Percentiles rank a stretch among this genome's conserved stretches.
These are phyloP conservation scores for Siniperca chuatsi DNA, from an alignment of 2,113 vertebrate species.

Conservation along the genomic window DNA sequence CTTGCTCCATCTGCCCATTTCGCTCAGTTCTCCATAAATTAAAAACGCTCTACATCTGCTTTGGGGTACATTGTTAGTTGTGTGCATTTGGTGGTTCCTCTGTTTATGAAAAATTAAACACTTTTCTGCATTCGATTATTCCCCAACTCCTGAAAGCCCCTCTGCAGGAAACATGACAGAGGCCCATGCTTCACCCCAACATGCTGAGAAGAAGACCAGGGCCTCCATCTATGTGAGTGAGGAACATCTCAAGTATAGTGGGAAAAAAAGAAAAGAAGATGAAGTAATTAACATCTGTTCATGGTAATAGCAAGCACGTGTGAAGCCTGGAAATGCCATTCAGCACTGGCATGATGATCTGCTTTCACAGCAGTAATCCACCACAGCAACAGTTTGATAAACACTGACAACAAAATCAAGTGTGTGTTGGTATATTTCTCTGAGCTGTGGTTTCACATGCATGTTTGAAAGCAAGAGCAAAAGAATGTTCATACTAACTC, in stretches of 20 bases:
- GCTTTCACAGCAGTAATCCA: constrained; percentile 68
- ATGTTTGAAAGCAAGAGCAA: constrained; percentile 14
- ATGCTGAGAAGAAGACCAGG: constrained; percentile 49
- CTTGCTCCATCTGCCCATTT: constrained; percentile 83
- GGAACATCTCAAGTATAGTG: constrained; percentile 53
- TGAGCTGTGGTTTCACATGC: background rate
- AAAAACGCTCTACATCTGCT: constrained; percentile 83
- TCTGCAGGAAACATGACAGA: constrained; percentile 61
- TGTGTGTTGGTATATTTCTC: constrained; percentile 38
- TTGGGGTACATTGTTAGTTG: constrained; percentile 82
- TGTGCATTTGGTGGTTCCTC: constrained; percentile 79
- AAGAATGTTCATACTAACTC: constrained; percentile 10
- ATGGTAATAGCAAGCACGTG: constrained; percentile 70
- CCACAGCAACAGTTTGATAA: constrained; percentile 57
- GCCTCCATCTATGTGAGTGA: constrained; percentile 52
- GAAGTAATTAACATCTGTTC: constrained; percentile 77
- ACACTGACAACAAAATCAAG: constrained; percentile 62
- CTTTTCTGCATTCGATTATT: constrained; percentile 79
- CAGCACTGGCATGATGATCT: constrained; percentile 57
- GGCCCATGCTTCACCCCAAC: constrained; percentile 56
- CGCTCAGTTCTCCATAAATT: constrained; percentile 83
- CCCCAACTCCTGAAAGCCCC: constrained; percentile 58
- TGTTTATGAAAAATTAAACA: constrained; percentile 85
- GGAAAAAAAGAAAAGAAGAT: constrained; percentile 1
- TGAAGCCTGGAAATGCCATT: constrained; percentile 57